Percentiles rank a stretch among this genome's conserved stretches.
phyloP scores from a whole-genome alignment of 1,140 invertebrate species.

The Philaenus spumarius region DNA sequence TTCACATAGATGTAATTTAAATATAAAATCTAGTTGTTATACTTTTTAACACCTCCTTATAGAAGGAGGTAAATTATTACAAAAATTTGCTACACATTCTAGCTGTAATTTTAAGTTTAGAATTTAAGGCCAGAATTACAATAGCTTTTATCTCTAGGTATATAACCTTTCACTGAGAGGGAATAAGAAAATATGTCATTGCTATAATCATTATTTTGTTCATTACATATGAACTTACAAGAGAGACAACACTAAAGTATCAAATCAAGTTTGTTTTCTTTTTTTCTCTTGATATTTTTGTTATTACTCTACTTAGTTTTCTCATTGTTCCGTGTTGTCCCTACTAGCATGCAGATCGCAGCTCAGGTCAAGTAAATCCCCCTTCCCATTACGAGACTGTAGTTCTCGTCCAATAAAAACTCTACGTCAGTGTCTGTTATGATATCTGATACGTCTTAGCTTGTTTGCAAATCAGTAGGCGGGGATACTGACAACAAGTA shows the following conservation, averaged over 20 bases:
- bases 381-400: constrained; percentile 5
- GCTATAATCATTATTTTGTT: no score
- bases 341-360: background rate
- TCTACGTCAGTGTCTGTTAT: no score
- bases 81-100: background rate
- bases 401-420: background rate
- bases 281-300: background rate
- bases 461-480: background rate
- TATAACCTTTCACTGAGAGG: background rate
- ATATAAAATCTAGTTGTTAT: constrained; percentile 1
- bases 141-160: constrained; percentile 12
- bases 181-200: no score
- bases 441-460: background rate
- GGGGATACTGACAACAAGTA: background rate
- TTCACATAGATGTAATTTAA: constrained; percentile 8
- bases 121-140: background rate
- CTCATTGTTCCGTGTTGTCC: background rate
- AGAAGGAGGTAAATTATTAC: background rate
- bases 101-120: constrained; percentile 15
- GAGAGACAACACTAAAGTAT: no score
- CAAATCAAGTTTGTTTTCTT: no score
- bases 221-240: no score
- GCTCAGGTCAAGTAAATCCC: constrained; percentile 5
- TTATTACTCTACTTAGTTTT: background rate
- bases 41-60: background rate